Evolutionary conservation across 1,140 invertebrate genomes (phyloP).

Genomic region (Penaeus vannamei): DNA sequence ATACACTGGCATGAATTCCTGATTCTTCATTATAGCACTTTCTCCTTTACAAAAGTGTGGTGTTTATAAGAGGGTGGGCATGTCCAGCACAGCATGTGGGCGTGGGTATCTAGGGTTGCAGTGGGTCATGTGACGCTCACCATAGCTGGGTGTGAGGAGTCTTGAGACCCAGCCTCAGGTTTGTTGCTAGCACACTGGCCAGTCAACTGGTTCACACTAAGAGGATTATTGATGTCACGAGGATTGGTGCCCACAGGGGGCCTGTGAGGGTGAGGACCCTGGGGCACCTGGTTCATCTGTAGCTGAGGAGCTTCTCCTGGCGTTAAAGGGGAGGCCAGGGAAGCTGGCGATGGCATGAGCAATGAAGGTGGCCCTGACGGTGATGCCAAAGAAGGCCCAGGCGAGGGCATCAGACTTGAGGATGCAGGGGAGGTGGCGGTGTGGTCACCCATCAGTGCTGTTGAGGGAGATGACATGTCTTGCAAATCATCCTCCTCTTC

Average conservation of each 20-base stretch:
- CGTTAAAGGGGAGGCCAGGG: conserved; percentile 65
- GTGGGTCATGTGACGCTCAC: conserved; percentile 69
- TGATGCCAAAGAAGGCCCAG: conserved; percentile 66
- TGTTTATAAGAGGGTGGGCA: conserved; percentile 51
- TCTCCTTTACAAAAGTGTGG: conserved; percentile 44
- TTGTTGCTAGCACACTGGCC: conserved; percentile 68
- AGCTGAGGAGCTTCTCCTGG: conserved; percentile 65
- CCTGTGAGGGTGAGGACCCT: conserved; percentile 73
- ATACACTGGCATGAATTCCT: conserved; percentile 40
- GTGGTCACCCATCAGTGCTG: conserved; percentile 59
- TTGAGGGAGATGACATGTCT: conserved; percentile 65
- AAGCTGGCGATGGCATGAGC: conserved; percentile 66
- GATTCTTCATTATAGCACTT: conserved; percentile 56
- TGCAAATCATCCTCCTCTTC: conserved; percentile 65
- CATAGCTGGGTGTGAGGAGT: conserved; percentile 68
- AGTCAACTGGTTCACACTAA: conserved; percentile 81
- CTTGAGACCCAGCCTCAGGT: conserved; percentile 63
- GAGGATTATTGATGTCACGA: conserved; percentile 90
- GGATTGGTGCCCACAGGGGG: conserved; percentile 91
- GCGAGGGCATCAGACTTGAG: conserved; percentile 66
- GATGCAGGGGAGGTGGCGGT: conserved; percentile 67
- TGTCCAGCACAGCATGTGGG: conserved; percentile 63
- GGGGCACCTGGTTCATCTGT: conserved; percentile 70
- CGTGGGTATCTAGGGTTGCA: conserved; percentile 58
- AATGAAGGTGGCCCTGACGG: conserved; percentile 66